These are phyloP conservation scores for Trilocha varians DNA, from an alignment of 2,888 invertebrate genomes.

Conservation along the genomic window DNA sequence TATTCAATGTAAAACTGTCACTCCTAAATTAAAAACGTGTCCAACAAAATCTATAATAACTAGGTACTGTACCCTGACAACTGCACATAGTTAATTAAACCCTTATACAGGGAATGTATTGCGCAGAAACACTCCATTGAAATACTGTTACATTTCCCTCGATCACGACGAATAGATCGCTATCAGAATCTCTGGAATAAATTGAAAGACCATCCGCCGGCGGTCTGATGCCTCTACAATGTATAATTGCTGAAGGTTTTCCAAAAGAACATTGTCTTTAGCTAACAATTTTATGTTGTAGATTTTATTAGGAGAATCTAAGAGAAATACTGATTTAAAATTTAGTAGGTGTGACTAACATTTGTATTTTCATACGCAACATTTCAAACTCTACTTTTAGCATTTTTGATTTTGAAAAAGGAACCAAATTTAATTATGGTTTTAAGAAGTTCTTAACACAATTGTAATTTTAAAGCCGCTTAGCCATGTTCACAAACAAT, in stretches of 20 bases:
- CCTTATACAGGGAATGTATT: conserved; percentile 25
- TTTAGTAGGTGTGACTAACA: too few relatives aligned
- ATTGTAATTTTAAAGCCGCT: too few relatives aligned
- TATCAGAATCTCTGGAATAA: neutral
- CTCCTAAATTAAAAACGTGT: neutral
- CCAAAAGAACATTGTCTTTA: neutral
- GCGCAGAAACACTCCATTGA: conserved; percentile 11
- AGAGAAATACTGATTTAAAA: neutral
- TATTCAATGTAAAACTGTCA: neutral
- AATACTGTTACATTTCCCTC: conserved; percentile 15
- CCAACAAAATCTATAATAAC: neutral
- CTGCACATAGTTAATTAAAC: conserved; percentile 31
- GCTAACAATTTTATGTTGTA: neutral
- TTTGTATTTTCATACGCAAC: too few relatives aligned
- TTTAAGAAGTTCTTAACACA: too few relatives aligned
- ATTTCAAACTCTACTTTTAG: too few relatives aligned
- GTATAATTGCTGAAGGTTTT: neutral
- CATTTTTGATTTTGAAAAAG: too few relatives aligned
- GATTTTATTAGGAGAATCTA: too few relatives aligned
- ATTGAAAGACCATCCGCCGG: neutral
- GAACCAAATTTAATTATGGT: too few relatives aligned
- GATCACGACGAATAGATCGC: conserved; percentile 6
- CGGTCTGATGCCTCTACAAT: neutral
- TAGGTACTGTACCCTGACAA: conserved; percentile 17
- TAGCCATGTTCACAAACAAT: too few relatives aligned